Conservation (phyloP, 2,888 invertebrate genomes). For the Abrostola triplasia region DNA sequence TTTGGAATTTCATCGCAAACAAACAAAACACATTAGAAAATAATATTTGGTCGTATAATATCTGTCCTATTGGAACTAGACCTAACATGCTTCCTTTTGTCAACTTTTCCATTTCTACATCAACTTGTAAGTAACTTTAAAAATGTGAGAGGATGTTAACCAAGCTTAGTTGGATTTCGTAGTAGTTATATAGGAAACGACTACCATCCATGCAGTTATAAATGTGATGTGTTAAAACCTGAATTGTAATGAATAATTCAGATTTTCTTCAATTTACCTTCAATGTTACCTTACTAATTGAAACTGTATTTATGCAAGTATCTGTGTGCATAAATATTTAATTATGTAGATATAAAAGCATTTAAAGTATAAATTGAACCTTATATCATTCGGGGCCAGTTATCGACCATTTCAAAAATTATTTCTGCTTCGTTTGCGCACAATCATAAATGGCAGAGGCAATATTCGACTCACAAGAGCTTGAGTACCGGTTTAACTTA, state of each 20-base stretch:
- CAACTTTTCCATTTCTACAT: slow-evolving; percentile 28
- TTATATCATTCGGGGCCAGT: slow-evolving; percentile 12
- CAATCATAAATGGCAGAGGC: slow-evolving; percentile 14
- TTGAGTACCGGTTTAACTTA: no score
- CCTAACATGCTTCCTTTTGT: background rate
- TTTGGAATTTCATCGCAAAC: no score
- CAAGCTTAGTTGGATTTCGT: slow-evolving; percentile 3
- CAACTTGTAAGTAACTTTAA: slow-evolving; percentile 20
- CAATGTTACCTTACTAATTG: no score
- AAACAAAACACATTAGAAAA: no score
- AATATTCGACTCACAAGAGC: background rate
- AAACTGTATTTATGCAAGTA: no score
- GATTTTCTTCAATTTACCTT: no score
- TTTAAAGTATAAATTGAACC: no score
- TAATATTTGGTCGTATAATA: no score
- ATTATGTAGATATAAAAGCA: no score
- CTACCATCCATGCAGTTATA: background rate
- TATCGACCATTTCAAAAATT: slow-evolving; percentile 1
- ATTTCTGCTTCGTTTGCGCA: background rate
- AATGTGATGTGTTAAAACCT: background rate
- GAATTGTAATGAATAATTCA: no score
- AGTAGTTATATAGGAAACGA: background rate
- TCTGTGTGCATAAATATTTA: no score
- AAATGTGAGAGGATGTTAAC: slow-evolving; percentile 5
- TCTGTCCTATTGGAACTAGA: no score